phyloP scores from a whole-genome alignment of 2,888 invertebrate genomes.

The Cephus spinipes region DNA sequence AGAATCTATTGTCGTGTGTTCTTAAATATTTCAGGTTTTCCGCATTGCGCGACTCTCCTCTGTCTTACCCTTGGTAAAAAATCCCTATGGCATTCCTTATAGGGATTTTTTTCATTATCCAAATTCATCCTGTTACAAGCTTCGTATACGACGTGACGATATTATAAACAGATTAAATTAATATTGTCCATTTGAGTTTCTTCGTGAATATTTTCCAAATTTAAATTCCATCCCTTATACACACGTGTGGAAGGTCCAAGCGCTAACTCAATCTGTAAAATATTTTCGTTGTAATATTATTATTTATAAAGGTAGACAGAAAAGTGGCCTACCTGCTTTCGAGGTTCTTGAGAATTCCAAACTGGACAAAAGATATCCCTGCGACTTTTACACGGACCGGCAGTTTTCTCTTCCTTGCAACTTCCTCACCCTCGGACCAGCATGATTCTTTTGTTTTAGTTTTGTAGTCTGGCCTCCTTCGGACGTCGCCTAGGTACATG shows the following conservation, averaged over 20 bases:
- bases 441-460: constrained; percentile 65
- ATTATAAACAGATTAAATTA: background rate
- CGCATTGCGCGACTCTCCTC: background rate
- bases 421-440: constrained; percentile 53
- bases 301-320: background rate
- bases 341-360: background rate
- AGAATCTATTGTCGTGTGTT: constrained; percentile 40
- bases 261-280: background rate
- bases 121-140: background rate
- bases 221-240: no score
- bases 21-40: background rate
- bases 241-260: background rate
- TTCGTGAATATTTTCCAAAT: no score
- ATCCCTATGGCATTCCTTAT: background rate
- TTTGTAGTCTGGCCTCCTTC: constrained; percentile 39
- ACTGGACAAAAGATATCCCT: background rate
- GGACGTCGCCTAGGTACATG: constrained; percentile 29
- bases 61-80: background rate
- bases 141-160: no score
- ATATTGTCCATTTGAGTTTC: background rate
- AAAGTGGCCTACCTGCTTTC: background rate
- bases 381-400: constrained; percentile 20
- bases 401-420: constrained; percentile 34
- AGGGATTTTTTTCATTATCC: background rate
- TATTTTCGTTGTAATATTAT: background rate